A percentile compares a stretch with the other conserved stretches of the same genome.
phyloP scores from a whole-genome alignment of 2,888 invertebrate species.

The Clivina fossor region DNA sequence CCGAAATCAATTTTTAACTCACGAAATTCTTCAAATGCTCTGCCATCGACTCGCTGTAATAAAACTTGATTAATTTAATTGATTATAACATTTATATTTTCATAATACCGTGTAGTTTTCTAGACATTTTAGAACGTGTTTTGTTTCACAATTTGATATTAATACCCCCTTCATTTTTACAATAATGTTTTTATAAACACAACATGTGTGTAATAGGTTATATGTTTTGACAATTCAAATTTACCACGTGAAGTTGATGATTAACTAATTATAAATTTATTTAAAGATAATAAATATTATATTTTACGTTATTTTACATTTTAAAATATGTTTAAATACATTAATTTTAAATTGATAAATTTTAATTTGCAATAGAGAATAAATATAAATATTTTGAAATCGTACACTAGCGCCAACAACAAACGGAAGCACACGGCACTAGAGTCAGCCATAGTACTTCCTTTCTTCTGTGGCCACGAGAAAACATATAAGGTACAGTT shows the following conservation, averaged over 20 bases:
- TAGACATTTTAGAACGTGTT: slow-evolving; percentile 67
- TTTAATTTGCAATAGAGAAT: too few species aligned
- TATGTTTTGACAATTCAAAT: too few species aligned
- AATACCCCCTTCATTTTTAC: slow-evolving; percentile 65
- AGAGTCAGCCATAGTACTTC: slow-evolving; percentile 38
- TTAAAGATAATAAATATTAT: slow-evolving; percentile 12
- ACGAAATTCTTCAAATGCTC: slow-evolving; percentile 73
- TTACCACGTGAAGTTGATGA: too few species aligned
- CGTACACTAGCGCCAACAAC: neutral
- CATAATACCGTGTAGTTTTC: slow-evolving; percentile 63
- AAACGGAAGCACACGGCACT: neutral
- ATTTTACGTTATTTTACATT: slow-evolving; percentile 21
- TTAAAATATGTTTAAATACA: too few species aligned
- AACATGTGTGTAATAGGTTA: neutral
- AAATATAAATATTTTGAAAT: too few species aligned
- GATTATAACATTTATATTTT: slow-evolving; percentile 1
- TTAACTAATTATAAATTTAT: neutral
- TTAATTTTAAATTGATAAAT: too few species aligned
- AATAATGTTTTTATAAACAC: neutral
- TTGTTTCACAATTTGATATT: slow-evolving; percentile 71
- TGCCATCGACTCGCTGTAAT: slow-evolving; percentile 77
- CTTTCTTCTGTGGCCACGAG: slow-evolving; percentile 36
- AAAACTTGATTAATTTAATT: slow-evolving; percentile 36
- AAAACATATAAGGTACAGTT: slow-evolving; percentile 28
- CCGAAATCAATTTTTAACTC: slow-evolving; percentile 73